phyloP scores from a whole-genome alignment of 1,140 invertebrate genomes.

The Trissolcus basalis region DNA sequence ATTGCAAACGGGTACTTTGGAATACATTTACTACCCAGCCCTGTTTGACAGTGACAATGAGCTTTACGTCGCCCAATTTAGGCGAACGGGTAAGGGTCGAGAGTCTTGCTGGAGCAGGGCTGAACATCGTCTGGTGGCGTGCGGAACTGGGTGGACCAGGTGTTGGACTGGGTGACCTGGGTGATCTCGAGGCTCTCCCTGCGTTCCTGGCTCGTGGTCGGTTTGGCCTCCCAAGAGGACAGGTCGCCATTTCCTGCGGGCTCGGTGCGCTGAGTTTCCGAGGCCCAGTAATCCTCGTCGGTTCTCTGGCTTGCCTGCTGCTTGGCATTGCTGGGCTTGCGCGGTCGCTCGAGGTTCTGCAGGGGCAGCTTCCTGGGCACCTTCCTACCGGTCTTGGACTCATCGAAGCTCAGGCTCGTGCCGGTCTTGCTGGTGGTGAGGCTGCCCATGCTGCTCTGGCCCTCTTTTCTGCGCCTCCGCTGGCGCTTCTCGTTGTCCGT shows the following conservation, averaged over 20 bases:
- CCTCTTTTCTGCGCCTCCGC: conserved; percentile 63
- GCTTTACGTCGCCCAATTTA: no score
- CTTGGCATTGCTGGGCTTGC: conserved; percentile 46
- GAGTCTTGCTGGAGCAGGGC: conserved; percentile 79
- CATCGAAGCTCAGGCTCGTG: conserved; percentile 35
- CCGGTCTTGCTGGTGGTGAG: conserved; percentile 54
- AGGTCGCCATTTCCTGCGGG: conserved; percentile 64
- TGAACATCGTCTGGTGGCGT: conserved; percentile 77
- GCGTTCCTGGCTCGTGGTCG: conserved; percentile 58
- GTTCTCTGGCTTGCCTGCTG: conserved; percentile 36
- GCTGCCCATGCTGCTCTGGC: conserved; percentile 61
- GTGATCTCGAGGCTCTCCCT: conserved; percentile 58
- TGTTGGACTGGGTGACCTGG: conserved; percentile 64
- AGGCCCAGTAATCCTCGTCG: conserved; percentile 46
- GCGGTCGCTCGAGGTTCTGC: conserved; percentile 64
- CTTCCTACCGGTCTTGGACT: conserved; percentile 61
- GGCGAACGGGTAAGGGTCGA: conserved; percentile 75
- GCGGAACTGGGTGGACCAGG: conserved; percentile 69
- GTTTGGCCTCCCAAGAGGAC: conserved; percentile 66
- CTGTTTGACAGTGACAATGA: no score
- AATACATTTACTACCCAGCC: no score
- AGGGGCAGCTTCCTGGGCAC: conserved; percentile 69
- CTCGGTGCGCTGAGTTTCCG: conserved; percentile 54
- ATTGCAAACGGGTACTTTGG: no score
- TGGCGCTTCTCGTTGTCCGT: conserved; percentile 63